Conservation (phyloP, 2,888 invertebrate species). For the Caenorhabditis sp. region DNA sequence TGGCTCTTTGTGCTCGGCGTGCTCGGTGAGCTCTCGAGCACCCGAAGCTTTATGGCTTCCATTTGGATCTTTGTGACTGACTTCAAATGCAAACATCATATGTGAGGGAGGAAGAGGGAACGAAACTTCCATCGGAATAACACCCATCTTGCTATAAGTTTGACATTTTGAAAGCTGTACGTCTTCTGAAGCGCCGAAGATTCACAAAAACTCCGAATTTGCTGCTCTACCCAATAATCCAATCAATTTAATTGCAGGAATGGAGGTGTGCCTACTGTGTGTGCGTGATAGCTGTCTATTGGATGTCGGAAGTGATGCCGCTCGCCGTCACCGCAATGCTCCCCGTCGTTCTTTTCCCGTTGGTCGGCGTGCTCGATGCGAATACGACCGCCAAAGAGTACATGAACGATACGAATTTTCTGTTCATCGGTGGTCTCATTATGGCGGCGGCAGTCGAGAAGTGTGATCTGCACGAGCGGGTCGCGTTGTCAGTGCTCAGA, state of each 20-base stretch:
- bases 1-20: not conserved
- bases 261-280: conserved; percentile 75
- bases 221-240: not conserved
- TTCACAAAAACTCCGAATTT: not conserved
- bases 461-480: conserved; percentile 76
- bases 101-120: no score
- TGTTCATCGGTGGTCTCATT: conserved; percentile 79
- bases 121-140: no score
- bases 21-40: not conserved
- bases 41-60: no score
- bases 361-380: conserved; percentile 73
- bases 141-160: no score
- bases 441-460: conserved; percentile 79
- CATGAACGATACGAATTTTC: conserved; percentile 78
- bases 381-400: conserved; percentile 73
- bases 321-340: conserved; percentile 73
- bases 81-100: no score
- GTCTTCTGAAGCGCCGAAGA: no score
- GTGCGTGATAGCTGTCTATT: conserved; percentile 74
- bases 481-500: conserved; percentile 66
- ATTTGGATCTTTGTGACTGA: no score
- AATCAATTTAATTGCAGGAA: conserved; percentile 64
- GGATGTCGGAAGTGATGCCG: conserved; percentile 77
- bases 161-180: no score
- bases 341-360: conserved; percentile 74